phyloP scores from a whole-genome alignment of 2,888 invertebrate species.

The Subacronicta megacephala region DNA sequence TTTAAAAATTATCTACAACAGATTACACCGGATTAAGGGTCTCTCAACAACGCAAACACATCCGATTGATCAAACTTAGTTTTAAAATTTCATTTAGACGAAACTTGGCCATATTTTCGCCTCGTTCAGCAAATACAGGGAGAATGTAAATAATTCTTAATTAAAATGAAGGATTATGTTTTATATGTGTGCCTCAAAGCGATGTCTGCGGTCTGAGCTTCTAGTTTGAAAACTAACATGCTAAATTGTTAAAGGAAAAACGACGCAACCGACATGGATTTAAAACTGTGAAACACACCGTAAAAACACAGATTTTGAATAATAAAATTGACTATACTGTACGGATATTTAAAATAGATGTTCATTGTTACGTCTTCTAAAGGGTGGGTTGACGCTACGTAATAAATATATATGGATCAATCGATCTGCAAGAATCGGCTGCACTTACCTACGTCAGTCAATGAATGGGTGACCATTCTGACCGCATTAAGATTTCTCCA shows the following conservation, averaged over 20 bases:
- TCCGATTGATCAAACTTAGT: conserved; percentile 39
- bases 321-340: no score
- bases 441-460: no score
- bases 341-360: no score
- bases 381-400: no score
- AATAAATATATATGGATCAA: no score
- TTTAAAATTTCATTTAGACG: conserved; percentile 57
- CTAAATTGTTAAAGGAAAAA: not conserved
- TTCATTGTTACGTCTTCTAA: no score
- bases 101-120: conserved; percentile 55
- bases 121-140: conserved; percentile 50
- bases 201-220: conserved; percentile 49
- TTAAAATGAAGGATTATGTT: conserved; percentile 57
- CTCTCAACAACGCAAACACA: conserved; percentile 44
- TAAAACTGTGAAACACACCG: not conserved
- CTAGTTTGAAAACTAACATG: conserved; percentile 42
- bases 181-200: conserved; percentile 29
- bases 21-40: conserved; percentile 8
- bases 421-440: no score
- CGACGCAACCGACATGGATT: not conserved
- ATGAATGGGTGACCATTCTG: no score
- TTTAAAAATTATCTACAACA: no score
- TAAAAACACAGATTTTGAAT: no score
- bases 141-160: conserved; percentile 60
- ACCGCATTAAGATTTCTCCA: no score